Evolutionary conservation across 2,797 vertebrate species (phyloP).

Genomic region (Potorous gilbertii): DNA sequence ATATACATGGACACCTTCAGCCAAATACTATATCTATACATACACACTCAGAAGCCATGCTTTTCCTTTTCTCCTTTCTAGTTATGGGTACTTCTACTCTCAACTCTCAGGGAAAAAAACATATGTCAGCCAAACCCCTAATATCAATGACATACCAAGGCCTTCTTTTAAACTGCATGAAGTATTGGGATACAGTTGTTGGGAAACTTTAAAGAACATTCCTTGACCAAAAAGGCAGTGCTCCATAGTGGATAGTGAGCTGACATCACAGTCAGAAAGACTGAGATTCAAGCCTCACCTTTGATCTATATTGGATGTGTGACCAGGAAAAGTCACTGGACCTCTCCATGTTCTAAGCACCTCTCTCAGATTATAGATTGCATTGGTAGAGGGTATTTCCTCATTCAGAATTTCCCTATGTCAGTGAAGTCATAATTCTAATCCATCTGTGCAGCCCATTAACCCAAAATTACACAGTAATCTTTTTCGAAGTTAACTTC

Average conservation of each 20-base stretch:
- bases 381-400: not conserved
- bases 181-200: not conserved
- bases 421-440: not conserved
- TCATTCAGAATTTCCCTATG: not conserved
- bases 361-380: not conserved
- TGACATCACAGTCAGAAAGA: not conserved
- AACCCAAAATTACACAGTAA: not conserved
- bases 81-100: not conserved
- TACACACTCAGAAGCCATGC: not conserved
- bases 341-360: not conserved
- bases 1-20: not conserved
- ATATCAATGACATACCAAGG: not conserved
- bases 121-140: not conserved
- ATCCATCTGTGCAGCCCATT: not conserved
- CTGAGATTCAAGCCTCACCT: not conserved
- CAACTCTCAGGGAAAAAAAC: not conserved
- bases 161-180: not conserved
- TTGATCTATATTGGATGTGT: not conserved
- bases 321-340: not conserved
- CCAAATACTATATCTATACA: not conserved
- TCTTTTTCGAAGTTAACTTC: not conserved
- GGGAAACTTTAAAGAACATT: not conserved
- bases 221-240: not conserved
- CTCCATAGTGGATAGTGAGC: not conserved
- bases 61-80: not conserved